These are phyloP conservation scores for Xerus inauris DNA, from an alignment of 2,113 vertebrate genomes.

Conservation along the genomic window DNA sequence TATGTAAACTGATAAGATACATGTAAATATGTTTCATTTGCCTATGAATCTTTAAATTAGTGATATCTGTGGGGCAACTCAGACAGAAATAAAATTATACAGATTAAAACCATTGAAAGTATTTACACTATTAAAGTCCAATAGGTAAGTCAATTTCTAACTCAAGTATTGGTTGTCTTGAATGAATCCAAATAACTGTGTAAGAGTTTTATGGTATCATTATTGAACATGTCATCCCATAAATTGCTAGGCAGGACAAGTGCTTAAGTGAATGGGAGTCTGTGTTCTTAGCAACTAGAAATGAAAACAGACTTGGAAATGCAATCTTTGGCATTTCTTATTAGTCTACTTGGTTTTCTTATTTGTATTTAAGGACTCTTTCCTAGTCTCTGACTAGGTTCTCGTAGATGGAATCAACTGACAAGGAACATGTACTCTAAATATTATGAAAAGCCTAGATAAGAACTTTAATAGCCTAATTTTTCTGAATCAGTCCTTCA, in stretches of 20 bases:
- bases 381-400: not conserved
- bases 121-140: not conserved
- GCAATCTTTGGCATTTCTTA: not conserved
- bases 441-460: not conserved
- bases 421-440: not conserved
- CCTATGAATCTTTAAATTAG: not conserved
- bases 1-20: not conserved
- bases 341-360: not conserved
- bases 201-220: not conserved
- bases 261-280: not conserved
- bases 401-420: not conserved
- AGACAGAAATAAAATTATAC: not conserved
- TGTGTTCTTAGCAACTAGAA: not conserved
- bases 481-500: not conserved
- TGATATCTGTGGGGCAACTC: not conserved
- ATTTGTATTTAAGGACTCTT: not conserved
- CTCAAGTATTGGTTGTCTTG: not conserved
- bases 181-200: not conserved
- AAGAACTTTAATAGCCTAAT: not conserved
- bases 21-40: not conserved
- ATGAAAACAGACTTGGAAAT: not conserved
- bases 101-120: not conserved
- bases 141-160: not conserved
- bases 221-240: not conserved
- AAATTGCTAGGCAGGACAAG: not conserved